These are phyloP conservation scores for Dasypolia templi DNA, from an alignment of 2,888 invertebrate species.

Conservation along the genomic window DNA sequence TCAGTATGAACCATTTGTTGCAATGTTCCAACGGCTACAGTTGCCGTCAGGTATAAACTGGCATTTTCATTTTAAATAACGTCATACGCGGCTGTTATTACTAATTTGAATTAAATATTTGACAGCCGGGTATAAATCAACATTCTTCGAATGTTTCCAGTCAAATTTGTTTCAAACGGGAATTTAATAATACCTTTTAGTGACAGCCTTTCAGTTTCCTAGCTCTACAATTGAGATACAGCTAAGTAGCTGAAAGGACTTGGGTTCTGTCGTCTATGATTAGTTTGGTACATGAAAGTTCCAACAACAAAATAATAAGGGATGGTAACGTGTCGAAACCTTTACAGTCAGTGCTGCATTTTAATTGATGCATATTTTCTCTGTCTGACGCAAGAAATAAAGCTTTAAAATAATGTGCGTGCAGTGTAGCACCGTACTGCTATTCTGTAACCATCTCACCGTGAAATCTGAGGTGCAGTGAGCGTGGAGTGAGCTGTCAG, in stretches of 20 bases:
- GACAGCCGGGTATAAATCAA: slow-evolving; percentile 54
- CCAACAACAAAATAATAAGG: background rate
- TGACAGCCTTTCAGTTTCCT: slow-evolving; percentile 29
- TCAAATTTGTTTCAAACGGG: slow-evolving; percentile 46
- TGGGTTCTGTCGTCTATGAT: no score
- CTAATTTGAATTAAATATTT: slow-evolving; percentile 63
- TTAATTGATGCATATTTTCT: background rate
- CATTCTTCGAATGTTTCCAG: slow-evolving; percentile 56
- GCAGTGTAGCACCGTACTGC: no score
- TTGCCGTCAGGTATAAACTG: slow-evolving; percentile 49
- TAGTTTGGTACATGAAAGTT: background rate
- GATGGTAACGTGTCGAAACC: background rate
- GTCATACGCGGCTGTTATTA: slow-evolving; percentile 49
- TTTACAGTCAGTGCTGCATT: background rate
- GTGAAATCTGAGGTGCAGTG: no score
- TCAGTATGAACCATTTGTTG: slow-evolving; percentile 57
- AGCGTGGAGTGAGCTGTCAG: no score
- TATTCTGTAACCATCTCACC: no score
- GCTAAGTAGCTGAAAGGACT: background rate
- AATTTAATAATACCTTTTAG: slow-evolving; percentile 60
- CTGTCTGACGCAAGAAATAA: background rate
- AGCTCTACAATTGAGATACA: slow-evolving; percentile 29
- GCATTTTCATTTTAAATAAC: slow-evolving; percentile 60
- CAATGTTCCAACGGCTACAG: slow-evolving; percentile 34
- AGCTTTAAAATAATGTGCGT: no score